Conservation (phyloP, 1,140 invertebrate species). For the Scaptomyza pallida region DNA sequence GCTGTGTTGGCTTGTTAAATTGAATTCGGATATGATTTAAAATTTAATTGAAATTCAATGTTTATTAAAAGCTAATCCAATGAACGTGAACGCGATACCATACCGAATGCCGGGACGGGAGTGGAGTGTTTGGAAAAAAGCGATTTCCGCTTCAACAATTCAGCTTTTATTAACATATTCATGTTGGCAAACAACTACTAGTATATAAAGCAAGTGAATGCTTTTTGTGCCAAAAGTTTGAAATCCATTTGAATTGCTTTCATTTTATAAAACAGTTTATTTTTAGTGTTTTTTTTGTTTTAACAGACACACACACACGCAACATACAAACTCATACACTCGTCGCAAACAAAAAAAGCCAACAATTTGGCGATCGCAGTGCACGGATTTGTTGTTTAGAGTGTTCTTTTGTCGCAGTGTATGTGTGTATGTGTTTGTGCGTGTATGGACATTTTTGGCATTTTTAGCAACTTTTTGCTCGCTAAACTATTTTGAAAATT, state of each 20-base stretch:
- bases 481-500: constrained; percentile 75
- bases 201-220: constrained; percentile 24
- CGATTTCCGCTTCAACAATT: constrained; percentile 39
- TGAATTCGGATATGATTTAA: constrained; percentile 13
- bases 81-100: constrained; percentile 1
- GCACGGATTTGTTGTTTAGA: constrained; percentile 59
- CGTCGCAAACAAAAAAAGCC: too few species aligned
- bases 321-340: too few species aligned
- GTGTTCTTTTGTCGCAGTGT: background rate
- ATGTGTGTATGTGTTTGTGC: background rate
- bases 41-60: constrained; percentile 15
- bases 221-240: constrained; percentile 41
- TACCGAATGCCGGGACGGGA: too few species aligned
- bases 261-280: constrained; percentile 47
- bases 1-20: background rate
- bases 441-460: constrained; percentile 59
- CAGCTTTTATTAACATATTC: constrained; percentile 40
- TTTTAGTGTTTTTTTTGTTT: constrained; percentile 6
- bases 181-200: constrained; percentile 23
- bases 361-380: constrained; percentile 70
- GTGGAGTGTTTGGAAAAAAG: constrained; percentile 12
- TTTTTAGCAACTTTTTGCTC: constrained; percentile 74
- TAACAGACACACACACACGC: constrained; percentile 4
- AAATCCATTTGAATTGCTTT: constrained; percentile 60
- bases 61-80: constrained; percentile 43